Base-by-base conservation (phyloP, 2,113 vertebrate species). In the Panthera uncia region DNA sequence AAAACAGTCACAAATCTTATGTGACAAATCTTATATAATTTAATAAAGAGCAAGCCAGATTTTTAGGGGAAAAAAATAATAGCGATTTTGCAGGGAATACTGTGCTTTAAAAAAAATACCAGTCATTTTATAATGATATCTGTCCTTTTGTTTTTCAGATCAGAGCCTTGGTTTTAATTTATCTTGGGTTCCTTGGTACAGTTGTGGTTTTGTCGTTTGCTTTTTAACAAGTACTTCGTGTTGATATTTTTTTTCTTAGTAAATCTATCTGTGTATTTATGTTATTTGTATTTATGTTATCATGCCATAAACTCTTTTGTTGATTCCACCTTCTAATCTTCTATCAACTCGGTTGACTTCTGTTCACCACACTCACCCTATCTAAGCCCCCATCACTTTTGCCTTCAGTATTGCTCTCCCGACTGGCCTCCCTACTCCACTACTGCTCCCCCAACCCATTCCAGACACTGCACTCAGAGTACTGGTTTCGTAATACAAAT, bases 261-360 rank as follows among this genome's bases (percentile, higher is more conserved):
- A 16, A 89, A 90, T 4, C 11, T 84, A 29, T 0, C 1, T 0
- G 0, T 0, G 0, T n/a, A 61, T 82, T 86, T 21, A 0, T 80
- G 57, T 45, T 63, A 76, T 81, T 1, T 4, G 45, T 69, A 16
- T 91, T 95, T 95, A 33, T 57, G 63, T 88, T 83, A 91, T 76
- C 52, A 48, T 38, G 80, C 61, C 87, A 52, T 45, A 92, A 97
- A 45, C 18, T 16, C 55, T 95, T 86, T 68, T 71, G 5, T 55
- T 96, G 57, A 38, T 29, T 95, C 18, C 8, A 82, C 23, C 14
- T 93, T 33, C 57, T 74, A 71, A 76, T 48, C 86, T 91, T 85
- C 65, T 45, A 27, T 89, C 41, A 93, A 41, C 3, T 81, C 41
- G 63, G 10, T n/a, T 31, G 48, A 79, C n/a, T 82, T 71, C 19